Evolutionary conservation across 2,888 invertebrate genomes (phyloP).

Genomic region (Nemapogon koenigi): DNA sequence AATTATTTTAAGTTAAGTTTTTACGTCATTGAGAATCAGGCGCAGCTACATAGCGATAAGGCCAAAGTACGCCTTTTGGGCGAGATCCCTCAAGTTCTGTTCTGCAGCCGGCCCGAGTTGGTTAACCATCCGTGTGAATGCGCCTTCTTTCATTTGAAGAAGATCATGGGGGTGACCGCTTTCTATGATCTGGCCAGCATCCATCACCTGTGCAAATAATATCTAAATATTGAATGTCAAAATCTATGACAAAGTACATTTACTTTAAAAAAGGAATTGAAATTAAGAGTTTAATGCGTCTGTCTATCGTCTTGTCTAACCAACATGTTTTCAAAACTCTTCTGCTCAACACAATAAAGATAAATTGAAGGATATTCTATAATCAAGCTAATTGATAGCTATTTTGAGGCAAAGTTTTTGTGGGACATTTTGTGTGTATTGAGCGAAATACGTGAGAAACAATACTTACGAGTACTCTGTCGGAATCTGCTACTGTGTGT

Average conservation of each 20-base stretch:
- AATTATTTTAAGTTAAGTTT: background rate
- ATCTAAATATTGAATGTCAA: no score
- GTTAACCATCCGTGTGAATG: constrained; percentile 67
- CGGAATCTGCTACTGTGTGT: constrained; percentile 91
- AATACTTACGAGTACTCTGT: constrained; percentile 76
- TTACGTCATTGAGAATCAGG: background rate
- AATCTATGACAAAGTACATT: no score
- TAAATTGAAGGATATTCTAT: no score
- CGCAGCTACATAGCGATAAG: constrained; percentile 54
- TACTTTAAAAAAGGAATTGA: no score
- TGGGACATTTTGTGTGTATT: no score
- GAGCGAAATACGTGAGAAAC: no score
- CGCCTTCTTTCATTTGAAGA: constrained; percentile 58
- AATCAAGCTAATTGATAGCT: no score
- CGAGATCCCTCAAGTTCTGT: constrained; percentile 46
- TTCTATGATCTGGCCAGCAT: constrained; percentile 70
- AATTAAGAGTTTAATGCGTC: no score
- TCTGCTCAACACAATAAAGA: no score
- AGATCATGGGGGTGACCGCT: constrained; percentile 75
- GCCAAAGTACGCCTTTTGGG: constrained; percentile 34
- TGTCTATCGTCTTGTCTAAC: no score
- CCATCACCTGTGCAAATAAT: constrained; percentile 67
- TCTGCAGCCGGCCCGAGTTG: constrained; percentile 65
- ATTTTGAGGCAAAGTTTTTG: no score
- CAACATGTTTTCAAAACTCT: no score